These are phyloP conservation scores for human DNA, from an alignment of 2,113 vertebrate species.

Conservation along the genomic window GRCh38 chr18:74643501-74644000, in stretches of 20 bases:
- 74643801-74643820: constrained; percentile 5
- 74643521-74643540: constrained; percentile 72
- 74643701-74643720: not conserved
- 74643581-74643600: constrained; percentile 26
- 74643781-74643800: not conserved
- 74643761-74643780: not conserved
- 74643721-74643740: not conserved
- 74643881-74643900: constrained; percentile 69
- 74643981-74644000: constrained; percentile 54
- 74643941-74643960: not conserved
- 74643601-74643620: constrained; percentile 40
- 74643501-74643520: constrained; percentile 75
- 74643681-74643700: not conserved
- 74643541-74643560: not conserved
- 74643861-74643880: constrained; percentile 72
- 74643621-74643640: not conserved
- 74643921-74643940: not conserved
- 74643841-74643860: constrained; percentile 55
- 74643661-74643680: not conserved
- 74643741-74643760: not conserved
- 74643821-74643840: constrained; percentile 77
- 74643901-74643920: constrained; percentile 21
- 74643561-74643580: constrained; percentile 76
- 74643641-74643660: not conserved
- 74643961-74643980: constrained; percentile 47